A percentile compares a stretch with the other conserved stretches of the same genome.
Conservation (phyloP, 2,113 vertebrate species). For the Entomyzon cyanotis region DNA sequence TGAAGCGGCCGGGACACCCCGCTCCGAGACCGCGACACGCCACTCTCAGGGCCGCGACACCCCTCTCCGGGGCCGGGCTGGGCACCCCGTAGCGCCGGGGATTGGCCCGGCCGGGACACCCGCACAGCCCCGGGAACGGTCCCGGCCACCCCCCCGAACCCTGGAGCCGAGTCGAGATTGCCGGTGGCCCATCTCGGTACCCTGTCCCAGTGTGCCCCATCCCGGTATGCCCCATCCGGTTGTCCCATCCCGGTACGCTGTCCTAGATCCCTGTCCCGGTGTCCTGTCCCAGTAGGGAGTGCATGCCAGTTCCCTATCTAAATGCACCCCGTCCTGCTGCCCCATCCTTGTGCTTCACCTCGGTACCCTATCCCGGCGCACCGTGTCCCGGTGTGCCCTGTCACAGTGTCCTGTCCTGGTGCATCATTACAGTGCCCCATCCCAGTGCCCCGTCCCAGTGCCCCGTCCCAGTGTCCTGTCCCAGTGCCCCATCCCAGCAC, state of each 20-base stretch:
- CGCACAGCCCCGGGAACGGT: too few species aligned
- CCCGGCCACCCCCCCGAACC: rapidly evolving
- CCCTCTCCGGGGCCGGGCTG: background rate
- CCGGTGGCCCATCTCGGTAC: background rate
- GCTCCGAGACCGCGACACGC: background rate
- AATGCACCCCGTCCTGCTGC: background rate
- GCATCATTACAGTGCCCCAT: background rate
- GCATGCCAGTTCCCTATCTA: background rate
- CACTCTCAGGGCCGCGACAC: too few species aligned
- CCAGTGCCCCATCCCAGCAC: background rate
- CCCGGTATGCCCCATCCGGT: too few species aligned
- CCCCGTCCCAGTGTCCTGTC: too few species aligned
- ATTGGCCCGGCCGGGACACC: background rate
- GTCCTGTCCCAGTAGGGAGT: background rate
- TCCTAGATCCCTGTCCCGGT: background rate
- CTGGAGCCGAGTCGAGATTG: background rate
- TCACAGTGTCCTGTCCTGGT: background rate
- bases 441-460: too few species aligned
- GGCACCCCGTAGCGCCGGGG: too few species aligned
- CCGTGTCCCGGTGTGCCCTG: background rate
- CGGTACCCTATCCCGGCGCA: background rate
- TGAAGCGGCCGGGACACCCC: too few species aligned
- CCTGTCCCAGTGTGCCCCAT: background rate
- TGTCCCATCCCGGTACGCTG: background rate
- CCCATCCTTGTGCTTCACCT: too few species aligned